Percentiles rank a stretch among this genome's conserved stretches.
Conservation (phyloP, 2,888 invertebrate species). For the Andrena camellia region DNA sequence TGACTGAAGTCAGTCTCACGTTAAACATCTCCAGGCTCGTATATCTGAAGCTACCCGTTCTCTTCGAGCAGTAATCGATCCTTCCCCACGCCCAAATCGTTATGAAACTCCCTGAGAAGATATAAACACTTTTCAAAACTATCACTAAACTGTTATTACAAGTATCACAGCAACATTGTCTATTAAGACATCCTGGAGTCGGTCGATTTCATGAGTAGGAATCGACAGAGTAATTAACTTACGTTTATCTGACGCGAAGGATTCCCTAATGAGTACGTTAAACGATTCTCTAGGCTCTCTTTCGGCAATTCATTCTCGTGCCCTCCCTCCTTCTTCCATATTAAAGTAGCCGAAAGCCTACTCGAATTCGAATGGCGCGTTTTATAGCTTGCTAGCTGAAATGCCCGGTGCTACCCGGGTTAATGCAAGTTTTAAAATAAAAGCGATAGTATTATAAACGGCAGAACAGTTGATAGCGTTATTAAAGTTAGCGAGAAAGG, state of each 20-base stretch:
- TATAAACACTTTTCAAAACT: conserved; percentile 50
- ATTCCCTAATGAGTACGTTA: conserved; percentile 63
- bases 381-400: conserved; percentile 41
- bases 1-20: background rate
- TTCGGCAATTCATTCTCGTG: background rate
- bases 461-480: too few relatives aligned
- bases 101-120: conserved; percentile 62
- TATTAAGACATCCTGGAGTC: background rate
- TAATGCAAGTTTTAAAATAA: too few relatives aligned
- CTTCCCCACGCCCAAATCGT: conserved; percentile 64
- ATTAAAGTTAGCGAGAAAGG: too few relatives aligned
- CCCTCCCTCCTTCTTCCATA: background rate
- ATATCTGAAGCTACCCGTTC: conserved; percentile 39
- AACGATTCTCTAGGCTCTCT: conserved; percentile 3
- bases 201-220: background rate
- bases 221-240: conserved; percentile 62
- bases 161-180: conserved; percentile 27
- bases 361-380: conserved; percentile 44
- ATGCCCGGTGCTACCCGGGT: too few relatives aligned
- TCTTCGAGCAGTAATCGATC: conserved; percentile 60
- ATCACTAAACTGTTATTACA: conserved; percentile 52
- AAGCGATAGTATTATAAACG: too few relatives aligned
- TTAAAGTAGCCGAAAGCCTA: conserved; percentile 16
- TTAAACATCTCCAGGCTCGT: conserved; percentile 15
- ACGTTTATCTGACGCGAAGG: conserved; percentile 58